Base-by-base conservation (phyloP, 92 coral and sea anemone species). In the Epizoanthus illoricatus region DNA sequence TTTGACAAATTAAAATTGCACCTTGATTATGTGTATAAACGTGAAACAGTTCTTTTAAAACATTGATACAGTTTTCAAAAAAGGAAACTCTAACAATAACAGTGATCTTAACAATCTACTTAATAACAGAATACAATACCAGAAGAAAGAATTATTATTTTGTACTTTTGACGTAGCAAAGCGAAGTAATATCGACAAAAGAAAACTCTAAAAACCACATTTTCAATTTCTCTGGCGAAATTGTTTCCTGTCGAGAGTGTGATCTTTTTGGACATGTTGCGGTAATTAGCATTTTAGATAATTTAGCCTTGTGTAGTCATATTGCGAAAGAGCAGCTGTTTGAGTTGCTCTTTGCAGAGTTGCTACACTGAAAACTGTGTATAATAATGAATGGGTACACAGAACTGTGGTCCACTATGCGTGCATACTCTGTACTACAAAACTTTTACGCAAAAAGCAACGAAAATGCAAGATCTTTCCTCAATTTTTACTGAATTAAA, bases 301-400 rank as follows among this genome's bases (percentile, higher is more conserved):
- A 43, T 63, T 78, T 47, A 57, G 49, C 33, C 59, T 33, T 74
- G 65, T 28, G 36, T 23, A 15, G 45, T 74, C 5, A 16, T 20
- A 57, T 58, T 78, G 82, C 71, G 82, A 78, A 78, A 24, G 71
- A 21, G 24, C 82, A 78, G 64, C 82, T 78, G 82, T 78, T 12
- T 52, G 10, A 52, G 13, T 52, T 52, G 2, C 56, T 52, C 12
- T 52, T 52, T 52, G 56, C 56, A 52, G 52, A 45, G 56, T 52
- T 52, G 11, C 16, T 52, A 2, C 15, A 52, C 56, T 52, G 56
- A 13, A 11, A 52, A 3, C 15, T 52, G 3, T 43, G 17, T 11
- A 78, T n/a, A 61, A 20, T 21, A 45, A 24, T 43, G 33, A 78
- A n/a, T 17, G 23, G 18, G 6, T 15, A 78, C 58, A 62, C 56